Evolutionary conservation across 2,113 vertebrate genomes (phyloP).

Genomic region (Chionomys nivalis): DNA sequence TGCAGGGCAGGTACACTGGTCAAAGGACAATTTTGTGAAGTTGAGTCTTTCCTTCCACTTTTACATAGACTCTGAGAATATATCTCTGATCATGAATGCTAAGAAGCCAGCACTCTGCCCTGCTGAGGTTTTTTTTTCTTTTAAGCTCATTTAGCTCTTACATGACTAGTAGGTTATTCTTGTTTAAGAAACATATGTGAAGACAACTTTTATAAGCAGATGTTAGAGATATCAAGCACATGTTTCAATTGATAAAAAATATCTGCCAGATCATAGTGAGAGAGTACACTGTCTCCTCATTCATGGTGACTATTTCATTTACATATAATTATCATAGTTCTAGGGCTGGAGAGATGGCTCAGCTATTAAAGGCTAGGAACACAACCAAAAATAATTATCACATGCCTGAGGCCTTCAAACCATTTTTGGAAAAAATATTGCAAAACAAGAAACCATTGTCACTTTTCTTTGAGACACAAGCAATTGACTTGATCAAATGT

Average conservation of each 20-base stretch:
- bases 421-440: not conserved
- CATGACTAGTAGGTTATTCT: not conserved
- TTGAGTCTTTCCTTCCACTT: not conserved
- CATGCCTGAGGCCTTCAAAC: not conserved
- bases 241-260: not conserved
- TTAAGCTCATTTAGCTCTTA: not conserved
- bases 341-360: too few relatives aligned
- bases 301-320: not conserved
- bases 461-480: not conserved
- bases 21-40: too few relatives aligned
- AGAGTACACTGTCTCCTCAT: not conserved
- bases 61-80: not conserved
- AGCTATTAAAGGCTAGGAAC: too few relatives aligned
- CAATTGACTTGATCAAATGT: slow-evolving; percentile 18
- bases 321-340: not conserved
- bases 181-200: slow-evolving; percentile 3
- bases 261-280: not conserved
- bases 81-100: not conserved
- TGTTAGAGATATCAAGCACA: not conserved
- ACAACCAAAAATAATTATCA: not conserved
- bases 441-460: not conserved
- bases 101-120: not conserved
- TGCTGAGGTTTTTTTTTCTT: not conserved
- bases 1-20: not conserved
- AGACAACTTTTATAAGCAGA: not conserved